These are phyloP conservation scores for Premnoplex brunnescens DNA, from an alignment of 2,797 vertebrate species.

Conservation along the genomic window DNA sequence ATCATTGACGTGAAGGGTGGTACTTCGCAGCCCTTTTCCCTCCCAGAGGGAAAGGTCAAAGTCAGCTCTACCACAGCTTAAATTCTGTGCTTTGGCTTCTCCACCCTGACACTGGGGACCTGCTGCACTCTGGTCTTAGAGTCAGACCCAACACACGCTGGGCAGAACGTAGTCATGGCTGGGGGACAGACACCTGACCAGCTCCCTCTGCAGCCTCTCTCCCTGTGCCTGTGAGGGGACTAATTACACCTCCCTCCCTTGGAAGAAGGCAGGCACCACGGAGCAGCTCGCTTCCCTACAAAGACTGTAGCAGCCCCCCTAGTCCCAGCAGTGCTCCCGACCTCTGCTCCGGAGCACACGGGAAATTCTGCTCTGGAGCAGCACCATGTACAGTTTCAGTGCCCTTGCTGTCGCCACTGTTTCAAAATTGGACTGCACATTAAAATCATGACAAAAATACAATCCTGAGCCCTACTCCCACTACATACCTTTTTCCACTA, in stretches of 20 bases:
- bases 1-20: fast-evolving
- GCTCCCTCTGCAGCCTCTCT: neutral
- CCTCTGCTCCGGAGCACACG: neutral
- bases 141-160: neutral
- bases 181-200: neutral
- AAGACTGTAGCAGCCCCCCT: neutral
- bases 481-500: neutral
- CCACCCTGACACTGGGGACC: neutral
- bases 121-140: neutral
- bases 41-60: neutral
- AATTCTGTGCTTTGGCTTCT: neutral
- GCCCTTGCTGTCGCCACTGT: neutral
- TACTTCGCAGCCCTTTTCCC: neutral
- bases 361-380: neutral
- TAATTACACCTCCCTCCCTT: neutral
- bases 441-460: neutral
- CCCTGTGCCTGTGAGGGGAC: neutral
- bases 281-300: neutral
- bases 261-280: neutral
- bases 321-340: fast-evolving
- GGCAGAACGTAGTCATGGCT: fast-evolving
- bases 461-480: neutral
- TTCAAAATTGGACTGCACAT: neutral
- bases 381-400: neutral
- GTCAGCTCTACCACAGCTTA: neutral